Conservation (phyloP, 2,113 vertebrate species). For the Micronycteris hirsuta region DNA sequence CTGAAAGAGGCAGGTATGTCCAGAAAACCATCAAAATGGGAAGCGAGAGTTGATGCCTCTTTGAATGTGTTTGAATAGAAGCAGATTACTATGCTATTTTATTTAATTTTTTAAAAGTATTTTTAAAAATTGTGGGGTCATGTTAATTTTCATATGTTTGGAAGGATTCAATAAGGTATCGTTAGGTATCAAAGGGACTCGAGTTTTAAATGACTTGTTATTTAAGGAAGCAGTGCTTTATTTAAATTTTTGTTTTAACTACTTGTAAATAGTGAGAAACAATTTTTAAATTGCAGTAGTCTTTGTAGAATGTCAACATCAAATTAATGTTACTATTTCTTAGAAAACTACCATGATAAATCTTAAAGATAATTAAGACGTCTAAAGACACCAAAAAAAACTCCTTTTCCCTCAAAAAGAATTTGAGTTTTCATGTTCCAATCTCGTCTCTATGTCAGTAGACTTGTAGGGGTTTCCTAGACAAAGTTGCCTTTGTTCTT, state of each 20-base stretch:
- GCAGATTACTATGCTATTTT: not conserved
- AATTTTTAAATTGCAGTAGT: conserved; percentile 16
- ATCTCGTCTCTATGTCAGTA: not conserved
- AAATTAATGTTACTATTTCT: conserved; percentile 17
- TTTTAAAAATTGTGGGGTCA: not conserved
- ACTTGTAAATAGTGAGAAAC: not conserved
- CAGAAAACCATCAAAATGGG: not conserved
- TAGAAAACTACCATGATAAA: conserved; percentile 1
- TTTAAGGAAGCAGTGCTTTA: conserved; percentile 7
- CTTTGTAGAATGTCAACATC: conserved; percentile 8
- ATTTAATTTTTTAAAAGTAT: not conserved
- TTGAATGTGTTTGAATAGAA: not conserved
- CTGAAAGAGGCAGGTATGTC: not conserved
- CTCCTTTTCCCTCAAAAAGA: not conserved
- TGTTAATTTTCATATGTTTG: conserved; percentile 27
- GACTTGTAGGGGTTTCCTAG: not conserved
- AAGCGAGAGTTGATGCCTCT: not conserved
- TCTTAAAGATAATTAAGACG: not conserved
- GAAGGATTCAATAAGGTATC: not conserved
- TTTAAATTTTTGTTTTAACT: conserved; percentile 9
- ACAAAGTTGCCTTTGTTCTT: not conserved
- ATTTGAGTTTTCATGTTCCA: not conserved
- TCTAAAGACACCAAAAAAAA: not conserved
- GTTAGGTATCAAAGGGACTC: not conserved
- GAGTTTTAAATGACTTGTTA: not conserved